These are phyloP conservation scores for Dermochelys coriacea DNA, from an alignment of 2,797 vertebrate species.

Conservation along the genomic window DNA sequence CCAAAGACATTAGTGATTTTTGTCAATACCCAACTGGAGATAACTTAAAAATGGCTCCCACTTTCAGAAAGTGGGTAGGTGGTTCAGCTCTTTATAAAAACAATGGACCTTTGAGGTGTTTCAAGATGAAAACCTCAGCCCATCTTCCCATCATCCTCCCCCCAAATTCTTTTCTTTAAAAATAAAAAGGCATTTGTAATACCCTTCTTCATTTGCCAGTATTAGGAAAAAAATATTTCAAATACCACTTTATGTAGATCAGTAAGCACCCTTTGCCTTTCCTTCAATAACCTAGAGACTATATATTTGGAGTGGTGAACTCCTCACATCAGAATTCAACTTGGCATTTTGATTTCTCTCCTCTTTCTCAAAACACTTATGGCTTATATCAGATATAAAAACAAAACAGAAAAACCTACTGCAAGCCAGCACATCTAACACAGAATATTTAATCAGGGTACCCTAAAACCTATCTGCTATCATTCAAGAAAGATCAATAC, in stretches of 20 bases:
- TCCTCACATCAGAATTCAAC: conserved; percentile 42
- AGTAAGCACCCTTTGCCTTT: conserved; percentile 35
- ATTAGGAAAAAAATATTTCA: not conserved
- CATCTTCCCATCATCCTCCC: not conserved
- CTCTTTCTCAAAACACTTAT: conserved; percentile 43
- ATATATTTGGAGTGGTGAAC: not conserved
- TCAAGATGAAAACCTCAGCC: not conserved
- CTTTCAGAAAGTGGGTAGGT: not conserved
- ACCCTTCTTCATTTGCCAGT: not conserved
- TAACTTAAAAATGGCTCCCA: not conserved
- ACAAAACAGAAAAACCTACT: conserved; percentile 32
- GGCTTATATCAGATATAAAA: conserved; percentile 20
- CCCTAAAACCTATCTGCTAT: conserved; percentile 20
- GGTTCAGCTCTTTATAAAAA: not conserved
- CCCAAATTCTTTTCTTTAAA: not conserved
- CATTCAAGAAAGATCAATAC: conserved; percentile 18
- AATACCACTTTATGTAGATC: conserved; percentile 50
- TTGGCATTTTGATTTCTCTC: conserved; percentile 46
- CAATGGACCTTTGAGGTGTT: not conserved
- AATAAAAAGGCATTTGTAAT: not conserved
- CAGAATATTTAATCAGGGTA: conserved; percentile 38
- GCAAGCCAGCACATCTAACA: conserved; percentile 32
- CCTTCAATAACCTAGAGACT: conserved; percentile 37
- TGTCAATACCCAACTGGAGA: not conserved
- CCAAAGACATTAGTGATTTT: not conserved